Percentiles rank a stretch among this genome's conserved stretches.
These are phyloP conservation scores for Sipha flava DNA, from an alignment of 1,140 invertebrate species.

Conservation along the genomic window DNA sequence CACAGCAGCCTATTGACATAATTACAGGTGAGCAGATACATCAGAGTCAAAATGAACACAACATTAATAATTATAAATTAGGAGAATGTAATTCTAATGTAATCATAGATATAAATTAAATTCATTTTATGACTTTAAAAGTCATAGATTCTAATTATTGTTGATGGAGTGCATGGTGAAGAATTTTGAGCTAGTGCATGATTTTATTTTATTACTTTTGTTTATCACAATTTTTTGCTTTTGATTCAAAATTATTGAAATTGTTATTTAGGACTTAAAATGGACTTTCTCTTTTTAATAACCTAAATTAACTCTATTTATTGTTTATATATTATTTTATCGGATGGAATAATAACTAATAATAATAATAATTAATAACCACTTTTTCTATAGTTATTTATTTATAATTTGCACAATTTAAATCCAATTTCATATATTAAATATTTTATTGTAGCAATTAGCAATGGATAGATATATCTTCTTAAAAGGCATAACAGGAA, in stretches of 20 bases:
- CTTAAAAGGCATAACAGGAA: too few species aligned
- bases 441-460: too few species aligned
- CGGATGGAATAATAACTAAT: neutral
- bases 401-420: neutral
- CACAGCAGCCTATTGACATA: slow-evolving; percentile 21
- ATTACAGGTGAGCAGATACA: slow-evolving; percentile 22
- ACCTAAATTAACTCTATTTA: neutral
- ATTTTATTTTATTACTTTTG: neutral
- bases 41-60: slow-evolving; percentile 19
- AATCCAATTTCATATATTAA: too few species aligned
- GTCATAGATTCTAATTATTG: neutral
- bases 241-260: neutral
- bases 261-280: neutral
- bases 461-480: too few species aligned
- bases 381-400: neutral
- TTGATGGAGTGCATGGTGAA: neutral
- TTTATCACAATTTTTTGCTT: neutral
- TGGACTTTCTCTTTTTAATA: neutral
- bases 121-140: too few species aligned
- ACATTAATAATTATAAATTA: slow-evolving; percentile 14
- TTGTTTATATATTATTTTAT: slow-evolving; percentile 12
- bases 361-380: neutral
- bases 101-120: slow-evolving; percentile 2
- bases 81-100: neutral
- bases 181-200: slow-evolving; percentile 15